Percentiles rank a stretch among this genome's conserved stretches.
phyloP scores from a whole-genome alignment of 2,113 vertebrate species.

The Phalacrocorax pelagicus region DNA sequence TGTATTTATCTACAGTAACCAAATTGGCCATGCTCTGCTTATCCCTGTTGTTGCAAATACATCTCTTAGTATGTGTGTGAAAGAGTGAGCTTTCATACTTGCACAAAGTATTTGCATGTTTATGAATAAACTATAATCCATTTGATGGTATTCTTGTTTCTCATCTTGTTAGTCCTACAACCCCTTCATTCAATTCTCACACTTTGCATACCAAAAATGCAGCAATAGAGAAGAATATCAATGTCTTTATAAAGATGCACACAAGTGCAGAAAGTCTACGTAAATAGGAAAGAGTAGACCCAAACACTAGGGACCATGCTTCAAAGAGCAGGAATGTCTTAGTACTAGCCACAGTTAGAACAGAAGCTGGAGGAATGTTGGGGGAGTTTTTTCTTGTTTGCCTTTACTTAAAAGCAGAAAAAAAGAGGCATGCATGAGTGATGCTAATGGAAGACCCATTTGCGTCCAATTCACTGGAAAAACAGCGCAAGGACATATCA shows the following conservation, averaged over 20 bases:
- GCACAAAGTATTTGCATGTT: background rate
- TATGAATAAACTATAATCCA: background rate
- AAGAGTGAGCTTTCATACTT: background rate
- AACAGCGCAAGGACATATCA: constrained; percentile 23
- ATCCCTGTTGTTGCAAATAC: background rate
- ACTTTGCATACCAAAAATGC: background rate
- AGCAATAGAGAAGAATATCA: background rate
- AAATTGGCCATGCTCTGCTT: background rate
- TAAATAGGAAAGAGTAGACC: background rate
- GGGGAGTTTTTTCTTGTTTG: background rate
- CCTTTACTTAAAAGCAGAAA: background rate
- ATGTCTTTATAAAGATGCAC: background rate
- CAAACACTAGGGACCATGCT: background rate
- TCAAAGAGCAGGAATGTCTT: background rate
- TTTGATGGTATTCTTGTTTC: background rate
- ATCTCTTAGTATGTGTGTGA: background rate
- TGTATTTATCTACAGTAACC: background rate
- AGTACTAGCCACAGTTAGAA: background rate
- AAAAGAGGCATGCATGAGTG: background rate
- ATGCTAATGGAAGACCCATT: constrained; percentile 29
- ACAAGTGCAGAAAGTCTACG: background rate
- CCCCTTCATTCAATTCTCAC: background rate
- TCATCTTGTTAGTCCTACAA: background rate
- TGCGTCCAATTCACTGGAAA: constrained; percentile 25
- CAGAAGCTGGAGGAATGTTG: background rate